A percentile compares a stretch with the other conserved stretches of the same genome.
These are phyloP conservation scores for Pherbina coryleti DNA, from an alignment of 2,888 invertebrate species.

Conservation along the genomic window DNA sequence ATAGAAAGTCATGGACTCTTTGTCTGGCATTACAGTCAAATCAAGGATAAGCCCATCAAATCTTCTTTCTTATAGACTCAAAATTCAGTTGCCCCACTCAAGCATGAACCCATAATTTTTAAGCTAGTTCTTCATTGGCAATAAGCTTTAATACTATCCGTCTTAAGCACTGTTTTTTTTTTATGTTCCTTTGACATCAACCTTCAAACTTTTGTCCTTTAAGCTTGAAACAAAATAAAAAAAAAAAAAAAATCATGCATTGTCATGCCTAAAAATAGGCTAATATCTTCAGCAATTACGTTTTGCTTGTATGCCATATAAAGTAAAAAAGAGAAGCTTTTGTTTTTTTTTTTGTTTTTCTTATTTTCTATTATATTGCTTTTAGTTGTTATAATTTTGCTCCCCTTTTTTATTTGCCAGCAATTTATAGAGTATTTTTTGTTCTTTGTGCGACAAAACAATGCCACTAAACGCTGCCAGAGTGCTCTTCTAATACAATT, in stretches of 20 bases:
- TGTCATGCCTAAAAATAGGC: background rate
- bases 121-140: background rate
- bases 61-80: too few relatives aligned
- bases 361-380: too few relatives aligned
- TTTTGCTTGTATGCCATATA: background rate
- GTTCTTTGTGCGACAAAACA: background rate
- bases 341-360: too few relatives aligned
- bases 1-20: too few relatives aligned
- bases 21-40: too few relatives aligned
- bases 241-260: background rate
- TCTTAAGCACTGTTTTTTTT: background rate
- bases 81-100: too few relatives aligned
- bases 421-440: background rate
- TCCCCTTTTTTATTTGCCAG: background rate
- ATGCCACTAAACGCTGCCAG: background rate
- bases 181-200: background rate
- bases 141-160: background rate
- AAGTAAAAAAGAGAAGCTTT: background rate
- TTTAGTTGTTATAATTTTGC: too few relatives aligned
- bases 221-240: background rate
- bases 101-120: too few relatives aligned
- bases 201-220: background rate
- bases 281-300: constrained; percentile 13
- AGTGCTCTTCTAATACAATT: background rate
- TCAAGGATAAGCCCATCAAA: too few relatives aligned